Percentiles rank a stretch among this genome's conserved stretches.
phyloP scores from a whole-genome alignment of 2,113 vertebrate species.

The Glaucomys volans region DNA sequence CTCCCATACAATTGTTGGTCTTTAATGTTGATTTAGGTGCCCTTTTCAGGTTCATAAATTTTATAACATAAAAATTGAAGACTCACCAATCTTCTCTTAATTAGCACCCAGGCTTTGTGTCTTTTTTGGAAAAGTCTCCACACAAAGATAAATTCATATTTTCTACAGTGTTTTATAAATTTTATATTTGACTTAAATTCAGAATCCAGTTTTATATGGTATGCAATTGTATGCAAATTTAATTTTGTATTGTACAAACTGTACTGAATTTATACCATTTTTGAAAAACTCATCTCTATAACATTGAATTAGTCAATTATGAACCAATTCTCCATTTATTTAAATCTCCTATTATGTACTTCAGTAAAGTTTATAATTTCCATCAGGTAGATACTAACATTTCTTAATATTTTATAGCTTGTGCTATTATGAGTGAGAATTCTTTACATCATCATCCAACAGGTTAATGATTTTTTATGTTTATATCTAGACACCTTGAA shows the following conservation, averaged over 20 bases:
- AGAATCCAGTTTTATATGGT: not conserved
- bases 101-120: not conserved
- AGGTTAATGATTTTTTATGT: not conserved
- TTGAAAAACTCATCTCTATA: not conserved
- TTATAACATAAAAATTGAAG: not conserved
- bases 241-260: not conserved
- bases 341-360: not conserved
- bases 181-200: not conserved
- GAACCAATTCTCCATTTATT: conserved; percentile 2
- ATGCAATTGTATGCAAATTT: not conserved
- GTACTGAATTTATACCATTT: not conserved
- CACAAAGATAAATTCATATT: not conserved
- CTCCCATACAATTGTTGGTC: not conserved
- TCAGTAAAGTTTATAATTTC: conserved; percentile 30
- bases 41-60: not conserved
- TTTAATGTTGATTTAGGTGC: not conserved
- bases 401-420: conserved; percentile 34
- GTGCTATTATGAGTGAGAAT: not conserved
- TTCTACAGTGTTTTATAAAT: not conserved
- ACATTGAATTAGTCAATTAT: not conserved
- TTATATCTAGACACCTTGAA: not conserved
- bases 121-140: not conserved
- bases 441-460: not conserved
- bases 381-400: not conserved
- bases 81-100: not conserved